Evolutionary conservation across 2,797 vertebrate species (phyloP).

Genomic region (Gambelia wislizenii): DNA sequence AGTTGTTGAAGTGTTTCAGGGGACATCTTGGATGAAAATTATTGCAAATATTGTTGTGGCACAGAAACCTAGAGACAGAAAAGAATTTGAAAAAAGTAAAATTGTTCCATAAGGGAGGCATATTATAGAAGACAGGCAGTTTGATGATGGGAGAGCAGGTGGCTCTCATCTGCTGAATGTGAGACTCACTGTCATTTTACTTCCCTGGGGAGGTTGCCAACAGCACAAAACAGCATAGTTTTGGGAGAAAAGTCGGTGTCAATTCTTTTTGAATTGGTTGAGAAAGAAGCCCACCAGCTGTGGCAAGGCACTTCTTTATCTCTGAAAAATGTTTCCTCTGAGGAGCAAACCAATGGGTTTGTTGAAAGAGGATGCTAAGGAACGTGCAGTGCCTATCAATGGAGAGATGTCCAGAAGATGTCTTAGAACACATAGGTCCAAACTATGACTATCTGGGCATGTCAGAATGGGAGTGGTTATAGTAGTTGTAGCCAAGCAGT

Average conservation of each 20-base stretch:
- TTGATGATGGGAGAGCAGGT: constrained; percentile 28
- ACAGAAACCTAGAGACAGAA: constrained; percentile 9
- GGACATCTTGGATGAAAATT: background rate
- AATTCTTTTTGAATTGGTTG: constrained; percentile 15
- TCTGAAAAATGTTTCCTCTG: background rate
- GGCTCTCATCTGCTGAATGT: constrained; percentile 9
- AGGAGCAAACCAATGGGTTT: background rate
- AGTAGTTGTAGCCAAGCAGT: background rate
- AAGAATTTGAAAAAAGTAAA: background rate
- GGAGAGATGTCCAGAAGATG: no score
- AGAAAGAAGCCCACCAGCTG: constrained; percentile 27
- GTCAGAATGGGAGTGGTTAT: background rate
- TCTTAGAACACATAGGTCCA: no score
- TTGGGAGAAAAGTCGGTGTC: constrained; percentile 9
- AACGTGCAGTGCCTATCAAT: background rate
- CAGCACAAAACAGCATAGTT: background rate
- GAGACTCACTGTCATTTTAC: constrained; percentile 19
- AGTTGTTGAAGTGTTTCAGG: background rate
- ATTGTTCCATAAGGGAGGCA: constrained; percentile 13
- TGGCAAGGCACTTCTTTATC: background rate
- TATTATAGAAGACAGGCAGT: background rate
- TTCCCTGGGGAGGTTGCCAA: constrained; percentile 9
- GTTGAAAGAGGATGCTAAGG: background rate
- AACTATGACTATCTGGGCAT: background rate
- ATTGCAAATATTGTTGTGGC: background rate